Evolutionary conservation across 2,113 vertebrate genomes (phyloP), one percentile per base, ranked within the genome.

Genomic region (Heterochromis multidens): DNA sequence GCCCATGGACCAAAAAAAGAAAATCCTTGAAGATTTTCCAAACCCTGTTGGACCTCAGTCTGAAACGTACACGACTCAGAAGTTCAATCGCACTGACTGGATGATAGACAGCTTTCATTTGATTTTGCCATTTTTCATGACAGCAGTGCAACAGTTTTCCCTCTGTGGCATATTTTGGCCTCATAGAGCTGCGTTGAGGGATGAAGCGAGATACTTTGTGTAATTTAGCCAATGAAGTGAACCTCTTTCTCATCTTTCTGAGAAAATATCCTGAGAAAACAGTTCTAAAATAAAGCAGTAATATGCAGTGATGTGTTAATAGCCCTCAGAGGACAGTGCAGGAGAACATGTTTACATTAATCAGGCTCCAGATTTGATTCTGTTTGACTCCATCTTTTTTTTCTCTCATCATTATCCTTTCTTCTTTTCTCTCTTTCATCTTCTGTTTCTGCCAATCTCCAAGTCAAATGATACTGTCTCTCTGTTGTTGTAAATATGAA

Each of bases 11-110:
- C 77, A 85, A 83, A 88, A 77, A 80, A 74, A 65, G 43, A 85
- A 92, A 90, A 78, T 89, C 90, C 83, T 93, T 87, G 92, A 92
- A 92, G 90, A 88, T 85, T 93, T 91, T 92, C 87, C 88, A 91
- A 92, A 88, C 88, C 83, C 89, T 83, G 89, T 62, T 72, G 89
- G 92, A 91, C 87, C 82, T 37, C 78, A 2, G 61, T 70, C 76
- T 84, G 90, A 72, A 80, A 58, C 33, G 6, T 2, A 49, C 3
- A 76, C 37, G 9, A 56, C 85, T 88, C 77, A 5, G 56, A 85
- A 85, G 88, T 89, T 90, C 89, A 93, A 40, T 81, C 80, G 31
- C 1, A 3, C 52, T 12, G 7, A 17, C 77, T 6, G 65, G 49
- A 65, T 93, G 91, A 93, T 70, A 85, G 89, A 81, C 91, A 82